These are phyloP conservation scores for Fragum fragum DNA, from an alignment of 2,888 invertebrate genomes.

Conservation along the genomic window DNA sequence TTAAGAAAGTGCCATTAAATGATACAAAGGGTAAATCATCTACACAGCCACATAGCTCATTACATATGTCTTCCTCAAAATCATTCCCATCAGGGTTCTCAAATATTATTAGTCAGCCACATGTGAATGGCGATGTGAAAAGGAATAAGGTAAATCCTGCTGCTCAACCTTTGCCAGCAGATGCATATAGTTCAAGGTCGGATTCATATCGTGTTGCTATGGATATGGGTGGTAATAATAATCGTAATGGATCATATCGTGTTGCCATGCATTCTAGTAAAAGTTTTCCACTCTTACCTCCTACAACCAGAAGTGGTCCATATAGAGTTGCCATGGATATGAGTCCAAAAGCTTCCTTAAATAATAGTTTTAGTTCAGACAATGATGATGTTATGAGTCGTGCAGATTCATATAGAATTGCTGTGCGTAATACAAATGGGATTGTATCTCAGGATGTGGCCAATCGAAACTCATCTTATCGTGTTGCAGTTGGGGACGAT, in stretches of 20 bases:
- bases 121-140: not conserved
- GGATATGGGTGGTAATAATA: slow-evolving; percentile 51
- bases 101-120: not conserved
- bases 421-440: slow-evolving; percentile 77
- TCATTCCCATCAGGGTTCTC: slow-evolving; percentile 69
- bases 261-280: slow-evolving; percentile 68
- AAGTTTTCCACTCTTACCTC: slow-evolving; percentile 68
- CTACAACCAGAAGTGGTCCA: slow-evolving; percentile 62
- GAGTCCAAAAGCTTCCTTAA: slow-evolving; percentile 56
- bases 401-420: slow-evolving; percentile 80
- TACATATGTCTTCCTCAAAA: slow-evolving; percentile 62
- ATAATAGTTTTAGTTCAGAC: slow-evolving; percentile 36
- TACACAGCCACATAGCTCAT: slow-evolving; percentile 10
- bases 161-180: not conserved
- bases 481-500: slow-evolving; percentile 74
- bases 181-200: slow-evolving; percentile 53
- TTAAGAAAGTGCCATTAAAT: slow-evolving; percentile 58
- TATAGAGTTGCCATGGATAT: slow-evolving; percentile 67
- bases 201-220: slow-evolving; percentile 81
- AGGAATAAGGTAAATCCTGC: not conserved
- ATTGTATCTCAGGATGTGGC: slow-evolving; percentile 55
- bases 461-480: slow-evolving; percentile 76
- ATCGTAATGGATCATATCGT: slow-evolving; percentile 65
- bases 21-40: slow-evolving; percentile 37
- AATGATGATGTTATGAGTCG: slow-evolving; percentile 71